phyloP scores from a whole-genome alignment of 2,888 invertebrate species.

The Magallana nippona region DNA sequence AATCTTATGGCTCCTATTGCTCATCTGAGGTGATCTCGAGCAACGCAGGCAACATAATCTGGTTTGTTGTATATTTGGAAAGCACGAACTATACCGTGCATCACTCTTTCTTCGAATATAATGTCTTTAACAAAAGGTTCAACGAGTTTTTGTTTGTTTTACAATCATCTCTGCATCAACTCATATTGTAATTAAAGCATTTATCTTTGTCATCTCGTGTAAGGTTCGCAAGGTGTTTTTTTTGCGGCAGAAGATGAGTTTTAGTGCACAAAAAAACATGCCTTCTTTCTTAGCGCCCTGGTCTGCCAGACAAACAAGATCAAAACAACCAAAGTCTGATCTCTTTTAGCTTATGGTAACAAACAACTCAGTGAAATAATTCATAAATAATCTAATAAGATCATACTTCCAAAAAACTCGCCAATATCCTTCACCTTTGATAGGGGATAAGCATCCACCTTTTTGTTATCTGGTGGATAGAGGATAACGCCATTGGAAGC shows the following conservation, averaged over 20 bases:
- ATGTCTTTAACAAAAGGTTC: conserved; percentile 30
- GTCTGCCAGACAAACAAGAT: neutral
- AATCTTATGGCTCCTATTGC: neutral
- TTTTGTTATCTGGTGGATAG: no score
- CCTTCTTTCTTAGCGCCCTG: neutral
- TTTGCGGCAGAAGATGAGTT: conserved; percentile 3
- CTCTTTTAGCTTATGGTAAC: neutral
- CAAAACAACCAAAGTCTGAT: neutral
- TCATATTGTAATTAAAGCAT: conserved; percentile 21
- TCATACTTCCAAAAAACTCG: neutral
- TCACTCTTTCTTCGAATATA: conserved; percentile 14
- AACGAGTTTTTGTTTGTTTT: conserved; percentile 35
- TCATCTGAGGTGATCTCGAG: neutral
- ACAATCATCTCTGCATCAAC: conserved; percentile 22
- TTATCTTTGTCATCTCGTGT: conserved; percentile 18
- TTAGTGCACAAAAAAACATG: conserved; percentile 13
- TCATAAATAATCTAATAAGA: neutral
- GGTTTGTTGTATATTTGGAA: conserved; percentile 11
- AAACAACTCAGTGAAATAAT: neutral
- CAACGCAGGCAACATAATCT: neutral
- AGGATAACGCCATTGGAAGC: no score
- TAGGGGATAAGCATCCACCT: neutral
- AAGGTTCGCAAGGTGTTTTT: neutral
- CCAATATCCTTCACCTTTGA: neutral
- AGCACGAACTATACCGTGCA: conserved; percentile 4